Conservation (phyloP, 2,113 vertebrate species). For the Columba livia region DNA sequence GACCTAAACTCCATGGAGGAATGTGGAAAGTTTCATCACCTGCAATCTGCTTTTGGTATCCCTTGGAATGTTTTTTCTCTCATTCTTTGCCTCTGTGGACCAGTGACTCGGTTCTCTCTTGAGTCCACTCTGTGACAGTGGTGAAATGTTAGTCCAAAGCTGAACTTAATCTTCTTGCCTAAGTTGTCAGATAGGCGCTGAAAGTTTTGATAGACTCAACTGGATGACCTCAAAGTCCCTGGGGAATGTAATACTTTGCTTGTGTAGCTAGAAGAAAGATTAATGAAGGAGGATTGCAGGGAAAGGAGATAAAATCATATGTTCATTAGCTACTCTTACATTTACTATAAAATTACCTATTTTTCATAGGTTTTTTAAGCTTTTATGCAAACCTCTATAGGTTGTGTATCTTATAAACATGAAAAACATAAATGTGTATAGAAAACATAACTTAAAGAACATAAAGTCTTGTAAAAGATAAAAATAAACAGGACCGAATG, state of each 20-base stretch:
- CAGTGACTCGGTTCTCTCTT: neutral
- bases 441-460: neutral
- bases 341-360: neutral
- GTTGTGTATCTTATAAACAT: neutral
- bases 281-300: neutral
- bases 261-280: neutral
- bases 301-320: neutral
- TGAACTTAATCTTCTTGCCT: neutral
- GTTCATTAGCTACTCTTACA: neutral
- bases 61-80: neutral
- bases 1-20: neutral
- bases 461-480: neutral
- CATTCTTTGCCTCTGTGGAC: neutral
- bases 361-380: neutral
- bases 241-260: neutral
- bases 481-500: neutral
- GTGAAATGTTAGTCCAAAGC: neutral
- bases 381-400: neutral
- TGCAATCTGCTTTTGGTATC: neutral
- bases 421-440: neutral
- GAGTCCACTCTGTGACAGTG: neutral
- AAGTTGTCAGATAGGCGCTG: neutral
- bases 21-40: neutral
- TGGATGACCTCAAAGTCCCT: neutral
- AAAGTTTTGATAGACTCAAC: neutral